These are phyloP conservation scores for Athene cunicularia DNA, from an alignment of 2,113 vertebrate genomes.

Conservation along the genomic window DNA sequence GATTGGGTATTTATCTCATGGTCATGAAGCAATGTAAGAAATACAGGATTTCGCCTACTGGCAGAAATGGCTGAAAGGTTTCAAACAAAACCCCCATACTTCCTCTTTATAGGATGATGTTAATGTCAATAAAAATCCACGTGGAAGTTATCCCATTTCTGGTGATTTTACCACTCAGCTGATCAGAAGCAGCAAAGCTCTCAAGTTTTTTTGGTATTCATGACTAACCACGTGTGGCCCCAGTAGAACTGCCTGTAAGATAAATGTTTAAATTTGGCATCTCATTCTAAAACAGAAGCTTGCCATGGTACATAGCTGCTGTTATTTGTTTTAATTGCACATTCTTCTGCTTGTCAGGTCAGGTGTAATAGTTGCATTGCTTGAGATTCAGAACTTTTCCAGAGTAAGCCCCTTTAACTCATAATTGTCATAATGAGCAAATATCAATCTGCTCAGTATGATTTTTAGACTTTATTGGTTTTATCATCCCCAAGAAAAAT, in stretches of 20 bases:
- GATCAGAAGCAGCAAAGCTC: neutral
- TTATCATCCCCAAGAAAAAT: neutral
- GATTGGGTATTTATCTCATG: neutral
- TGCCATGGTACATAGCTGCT: neutral
- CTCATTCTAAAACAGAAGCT: neutral
- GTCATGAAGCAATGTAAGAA: neutral
- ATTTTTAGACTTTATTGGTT: neutral
- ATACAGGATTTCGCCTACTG: fast-evolving
- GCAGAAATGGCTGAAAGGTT: neutral
- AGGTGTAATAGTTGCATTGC: neutral
- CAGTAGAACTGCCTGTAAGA: neutral
- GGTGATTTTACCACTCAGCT: neutral
- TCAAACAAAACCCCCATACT: neutral
- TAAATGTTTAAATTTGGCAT: neutral
- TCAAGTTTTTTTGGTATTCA: neutral
- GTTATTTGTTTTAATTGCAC: neutral
- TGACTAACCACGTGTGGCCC: neutral
- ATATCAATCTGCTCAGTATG: neutral
- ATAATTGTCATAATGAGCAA: neutral
- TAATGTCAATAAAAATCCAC: neutral
- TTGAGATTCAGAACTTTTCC: neutral
- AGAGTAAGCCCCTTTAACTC: neutral
- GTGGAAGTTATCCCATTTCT: neutral
- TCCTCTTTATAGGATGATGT: neutral
- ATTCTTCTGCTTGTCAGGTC: neutral